A percentile compares a stretch with the other conserved stretches of the same genome.
phyloP scores from a whole-genome alignment of 1,140 invertebrate genomes.

The Calliopsis andreniformis region DNA sequence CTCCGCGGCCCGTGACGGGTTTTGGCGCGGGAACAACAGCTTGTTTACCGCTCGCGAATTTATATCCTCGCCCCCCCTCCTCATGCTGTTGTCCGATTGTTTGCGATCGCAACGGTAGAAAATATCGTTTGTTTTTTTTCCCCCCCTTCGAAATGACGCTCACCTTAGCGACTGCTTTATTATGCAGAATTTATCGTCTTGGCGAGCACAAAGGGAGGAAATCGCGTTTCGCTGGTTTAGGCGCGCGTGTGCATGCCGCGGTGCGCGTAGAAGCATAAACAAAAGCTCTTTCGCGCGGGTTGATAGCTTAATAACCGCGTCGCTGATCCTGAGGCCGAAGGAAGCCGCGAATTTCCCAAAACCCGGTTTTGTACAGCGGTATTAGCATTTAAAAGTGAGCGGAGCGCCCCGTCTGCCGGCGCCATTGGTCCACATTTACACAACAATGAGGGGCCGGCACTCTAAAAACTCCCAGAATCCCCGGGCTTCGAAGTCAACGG shows the following conservation, averaged over 20 bases:
- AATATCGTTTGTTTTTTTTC: background rate
- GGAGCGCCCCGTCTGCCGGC: constrained; percentile 74
- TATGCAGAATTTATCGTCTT: background rate
- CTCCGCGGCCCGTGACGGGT: background rate
- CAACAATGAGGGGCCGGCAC: constrained; percentile 79
- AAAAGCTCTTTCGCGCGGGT: constrained; percentile 36
- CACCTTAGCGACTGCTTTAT: too few species aligned
- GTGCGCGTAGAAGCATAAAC: constrained; percentile 30
- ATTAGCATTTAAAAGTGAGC: constrained; percentile 80
- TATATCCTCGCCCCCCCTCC: background rate
- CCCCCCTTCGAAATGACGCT: background rate
- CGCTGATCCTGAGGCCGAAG: constrained; percentile 31
- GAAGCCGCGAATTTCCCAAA: constrained; percentile 72
- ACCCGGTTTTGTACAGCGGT: constrained; percentile 73
- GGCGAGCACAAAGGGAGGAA: background rate
- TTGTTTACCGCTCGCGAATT: constrained; percentile 9
- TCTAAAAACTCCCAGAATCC: constrained; percentile 80
- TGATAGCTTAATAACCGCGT: constrained; percentile 48
- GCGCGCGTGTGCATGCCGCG: too few species aligned
- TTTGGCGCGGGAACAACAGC: background rate
- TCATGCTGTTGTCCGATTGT: too few species aligned
- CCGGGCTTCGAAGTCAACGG: constrained; percentile 60
- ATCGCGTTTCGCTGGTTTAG: too few species aligned
- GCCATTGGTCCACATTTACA: constrained; percentile 80
- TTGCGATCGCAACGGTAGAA: background rate